Base-by-base conservation (phyloP, 2,888 invertebrate genomes). In the Micoletzkya japonica region DNA sequence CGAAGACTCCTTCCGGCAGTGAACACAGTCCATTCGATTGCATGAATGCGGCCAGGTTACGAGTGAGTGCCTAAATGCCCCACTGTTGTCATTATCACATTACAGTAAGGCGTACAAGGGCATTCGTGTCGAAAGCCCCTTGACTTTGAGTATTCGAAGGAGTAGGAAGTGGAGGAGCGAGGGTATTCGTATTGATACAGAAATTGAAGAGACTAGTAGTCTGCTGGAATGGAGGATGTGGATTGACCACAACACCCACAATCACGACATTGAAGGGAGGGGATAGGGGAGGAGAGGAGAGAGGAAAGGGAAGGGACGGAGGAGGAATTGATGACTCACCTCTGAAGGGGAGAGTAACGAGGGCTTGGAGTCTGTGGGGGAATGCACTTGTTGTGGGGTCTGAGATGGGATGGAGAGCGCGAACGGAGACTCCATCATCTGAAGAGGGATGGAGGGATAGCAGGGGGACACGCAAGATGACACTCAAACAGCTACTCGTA, bases 391-490 rank as follows among this genome's bases (percentile, higher is more conserved):
- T 14, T 39, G 37, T n/a, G n/a, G n/a, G n/a, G n/a, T 7, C 26
- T 36, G 60, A 39, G 14, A 24, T 10, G 60, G 39, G 26, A 60
- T 60, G 24, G 60, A 39, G 64, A 64, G 49, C 28, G 64, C 28
- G 64, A 64, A 49, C 34, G 64, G 64, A 30, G 52, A 10, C 32
- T 64, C 64, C 64, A 64, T 64, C 64, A 64, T 64, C 17, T 14
- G 28, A 37, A 17, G 30, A 20, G n/a, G 7, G 39, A 60, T 14
- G 24, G 60, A 20, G 44, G 20, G 10, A 44, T 20, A 14, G 44
- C 20, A 44, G 44, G n/a, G 34, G 32, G 57, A 57, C n/a, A n/a
- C n/a, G n/a, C n/a, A n/a, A n/a, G n/a, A n/a, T n/a, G n/a, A n/a
- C n/a, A n/a, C n/a, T n/a, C n/a, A n/a, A n/a, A n/a, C n/a, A n/a